Conservation (phyloP, 2,888 invertebrate genomes). For the Sphinx pinastri region DNA sequence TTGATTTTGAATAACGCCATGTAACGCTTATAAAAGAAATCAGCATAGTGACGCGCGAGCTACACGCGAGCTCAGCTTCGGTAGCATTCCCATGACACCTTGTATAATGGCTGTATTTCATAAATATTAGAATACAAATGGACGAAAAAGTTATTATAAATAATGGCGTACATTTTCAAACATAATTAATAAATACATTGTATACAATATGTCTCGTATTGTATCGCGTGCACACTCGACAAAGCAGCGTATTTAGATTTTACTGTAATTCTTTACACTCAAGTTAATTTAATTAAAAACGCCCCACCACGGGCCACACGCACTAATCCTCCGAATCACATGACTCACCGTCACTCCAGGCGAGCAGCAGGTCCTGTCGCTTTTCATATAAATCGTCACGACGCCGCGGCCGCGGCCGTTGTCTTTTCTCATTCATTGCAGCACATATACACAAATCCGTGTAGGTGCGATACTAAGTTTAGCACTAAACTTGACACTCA, state of each 20-base stretch:
- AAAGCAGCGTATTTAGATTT: too few species aligned
- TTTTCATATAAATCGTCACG: conserved; percentile 71
- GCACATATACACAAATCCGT: conserved; percentile 36
- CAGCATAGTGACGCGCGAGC: too few species aligned
- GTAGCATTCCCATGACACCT: too few species aligned
- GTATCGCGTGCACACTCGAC: not conserved
- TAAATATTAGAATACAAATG: too few species aligned
- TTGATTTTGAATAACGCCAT: too few species aligned
- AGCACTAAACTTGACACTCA: conserved; percentile 34
- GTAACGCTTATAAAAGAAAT: too few species aligned
- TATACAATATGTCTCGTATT: not conserved
- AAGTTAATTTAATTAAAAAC: not conserved
- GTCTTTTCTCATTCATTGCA: conserved; percentile 65
- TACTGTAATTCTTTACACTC: not conserved
- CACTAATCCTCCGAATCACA: conserved; percentile 4
- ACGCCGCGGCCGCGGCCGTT: conserved; percentile 68
- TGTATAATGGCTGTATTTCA: too few species aligned
- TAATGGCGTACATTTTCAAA: not conserved
- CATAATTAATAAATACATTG: not conserved
- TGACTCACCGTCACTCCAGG: conserved; percentile 76
- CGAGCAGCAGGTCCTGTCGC: conserved; percentile 70
- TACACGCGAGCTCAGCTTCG: too few species aligned
- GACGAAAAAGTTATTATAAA: too few species aligned
- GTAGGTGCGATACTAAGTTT: conserved; percentile 22
- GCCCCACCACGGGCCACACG: not conserved